Evolutionary conservation across 2,797 vertebrate species (phyloP).

Genomic region (Masticophis lateralis): DNA sequence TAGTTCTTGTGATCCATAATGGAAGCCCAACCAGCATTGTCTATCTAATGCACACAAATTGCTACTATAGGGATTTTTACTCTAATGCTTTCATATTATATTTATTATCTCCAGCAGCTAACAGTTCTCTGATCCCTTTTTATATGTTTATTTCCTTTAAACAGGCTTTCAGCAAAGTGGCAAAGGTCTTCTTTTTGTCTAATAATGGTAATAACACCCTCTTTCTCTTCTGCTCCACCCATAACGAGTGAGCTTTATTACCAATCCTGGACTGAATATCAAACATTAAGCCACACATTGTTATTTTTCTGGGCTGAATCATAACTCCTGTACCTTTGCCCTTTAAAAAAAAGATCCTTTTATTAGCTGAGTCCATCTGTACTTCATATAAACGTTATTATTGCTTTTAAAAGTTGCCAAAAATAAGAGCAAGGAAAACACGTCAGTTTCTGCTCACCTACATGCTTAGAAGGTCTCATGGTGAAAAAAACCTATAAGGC

Average conservation of each 20-base stretch:
- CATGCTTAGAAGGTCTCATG: neutral
- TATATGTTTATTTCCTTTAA: slow-evolving; percentile 44
- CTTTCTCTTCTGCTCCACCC: slow-evolving; percentile 16
- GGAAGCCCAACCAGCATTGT: neutral
- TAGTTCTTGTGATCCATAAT: neutral
- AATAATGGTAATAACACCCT: slow-evolving; percentile 24
- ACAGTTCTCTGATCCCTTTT: slow-evolving; percentile 31
- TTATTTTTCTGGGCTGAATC: neutral
- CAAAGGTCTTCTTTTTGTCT: slow-evolving; percentile 30
- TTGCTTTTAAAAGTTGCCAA: neutral
- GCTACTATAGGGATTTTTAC: slow-evolving; percentile 19
- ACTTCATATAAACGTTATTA: neutral
- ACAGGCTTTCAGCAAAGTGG: slow-evolving; percentile 18
- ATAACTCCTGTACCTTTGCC: neutral
- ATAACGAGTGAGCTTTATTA: slow-evolving; percentile 31
- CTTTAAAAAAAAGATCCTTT: neutral
- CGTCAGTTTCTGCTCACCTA: neutral
- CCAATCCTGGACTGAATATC: slow-evolving; percentile 20
- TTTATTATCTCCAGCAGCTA: slow-evolving; percentile 49
- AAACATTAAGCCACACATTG: neutral
- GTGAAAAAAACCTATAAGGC: neutral
- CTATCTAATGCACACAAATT: slow-evolving; percentile 38
- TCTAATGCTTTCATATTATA: slow-evolving; percentile 35
- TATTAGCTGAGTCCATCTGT: neutral
- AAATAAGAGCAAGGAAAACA: neutral